phyloP scores from a whole-genome alignment of 2,888 invertebrate species.

The Drosophila aldrichi region DNA sequence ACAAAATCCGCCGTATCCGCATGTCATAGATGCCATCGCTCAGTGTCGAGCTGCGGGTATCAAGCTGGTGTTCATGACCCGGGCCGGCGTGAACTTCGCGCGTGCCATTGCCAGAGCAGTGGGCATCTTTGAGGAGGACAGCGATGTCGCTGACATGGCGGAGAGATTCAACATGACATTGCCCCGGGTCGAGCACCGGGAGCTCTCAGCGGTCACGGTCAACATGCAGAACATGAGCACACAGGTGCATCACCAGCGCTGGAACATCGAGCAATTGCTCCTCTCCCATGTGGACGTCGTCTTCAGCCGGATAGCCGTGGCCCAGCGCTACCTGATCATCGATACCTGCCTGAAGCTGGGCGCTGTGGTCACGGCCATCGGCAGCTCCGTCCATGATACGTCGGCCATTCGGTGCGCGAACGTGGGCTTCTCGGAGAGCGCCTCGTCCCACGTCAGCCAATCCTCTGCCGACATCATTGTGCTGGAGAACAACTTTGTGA shows the following conservation, averaged over 20 bases:
- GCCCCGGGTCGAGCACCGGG: neutral
- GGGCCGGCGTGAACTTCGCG: neutral
- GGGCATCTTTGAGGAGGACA: slow-evolving; percentile 37
- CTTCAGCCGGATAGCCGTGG: slow-evolving; percentile 31
- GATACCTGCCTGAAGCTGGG: slow-evolving; percentile 57
- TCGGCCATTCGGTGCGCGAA: slow-evolving; percentile 37
- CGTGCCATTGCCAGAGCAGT: slow-evolving; percentile 46
- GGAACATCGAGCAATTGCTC: slow-evolving; percentile 40
- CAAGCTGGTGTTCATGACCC: slow-evolving; percentile 54
- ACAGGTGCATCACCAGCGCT: slow-evolving; percentile 46
- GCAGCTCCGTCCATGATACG: slow-evolving; percentile 44
- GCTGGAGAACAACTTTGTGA: slow-evolving; percentile 41
- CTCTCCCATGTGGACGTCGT: slow-evolving; percentile 47
- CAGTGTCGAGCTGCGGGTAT: slow-evolving; percentile 60
- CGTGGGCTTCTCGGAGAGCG: slow-evolving; percentile 48
- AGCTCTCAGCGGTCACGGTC: slow-evolving; percentile 37
- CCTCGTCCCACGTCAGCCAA: slow-evolving; percentile 34
- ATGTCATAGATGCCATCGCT: slow-evolving; percentile 30
- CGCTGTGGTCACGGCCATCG: slow-evolving; percentile 59
- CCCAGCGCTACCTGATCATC: slow-evolving; percentile 53
- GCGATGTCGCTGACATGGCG: slow-evolving; percentile 27
- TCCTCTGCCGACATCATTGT: slow-evolving; percentile 54
- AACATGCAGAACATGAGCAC: slow-evolving; percentile 43
- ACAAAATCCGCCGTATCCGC: slow-evolving; percentile 32
- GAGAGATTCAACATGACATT: slow-evolving; percentile 12